Evolutionary conservation across 2,888 invertebrate species (phyloP).

Genomic region (Odontocerum albicorne): DNA sequence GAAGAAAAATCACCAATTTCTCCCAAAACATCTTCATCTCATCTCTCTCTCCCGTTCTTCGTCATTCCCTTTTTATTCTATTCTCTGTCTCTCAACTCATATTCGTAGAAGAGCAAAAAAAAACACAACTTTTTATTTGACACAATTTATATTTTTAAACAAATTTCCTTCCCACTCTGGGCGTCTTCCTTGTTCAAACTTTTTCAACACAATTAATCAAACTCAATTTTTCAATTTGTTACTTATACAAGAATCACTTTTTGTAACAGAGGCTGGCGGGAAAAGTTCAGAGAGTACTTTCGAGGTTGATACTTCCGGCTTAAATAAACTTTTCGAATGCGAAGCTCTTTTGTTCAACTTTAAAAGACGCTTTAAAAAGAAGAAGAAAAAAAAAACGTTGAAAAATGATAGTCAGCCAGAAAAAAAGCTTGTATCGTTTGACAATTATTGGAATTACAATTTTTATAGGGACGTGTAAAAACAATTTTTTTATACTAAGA

Average conservation of each 20-base stretch:
- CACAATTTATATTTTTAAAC: conserved; percentile 7
- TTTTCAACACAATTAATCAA: conserved; percentile 32
- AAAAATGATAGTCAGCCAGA: too few relatives aligned
- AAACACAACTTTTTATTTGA: conserved; percentile 18
- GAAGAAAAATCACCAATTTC: conserved; percentile 19
- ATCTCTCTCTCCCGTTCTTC: conserved; percentile 6
- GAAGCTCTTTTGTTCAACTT: conserved; percentile 11
- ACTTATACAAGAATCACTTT: conserved; percentile 11
- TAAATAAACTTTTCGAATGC: conserved; percentile 23
- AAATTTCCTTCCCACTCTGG: neutral
- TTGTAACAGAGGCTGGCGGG: neutral
- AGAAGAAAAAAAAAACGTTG: too few relatives aligned
- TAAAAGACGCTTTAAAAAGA: conserved; percentile 2
- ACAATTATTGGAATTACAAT: too few relatives aligned
- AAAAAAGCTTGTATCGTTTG: too few relatives aligned
- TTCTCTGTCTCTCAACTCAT: conserved; percentile 12
- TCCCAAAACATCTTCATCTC: conserved; percentile 18
- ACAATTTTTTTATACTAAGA: too few relatives aligned
- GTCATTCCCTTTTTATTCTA: conserved; percentile 23
- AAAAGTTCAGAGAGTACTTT: conserved; percentile 10
- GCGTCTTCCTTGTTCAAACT: conserved; percentile 17
- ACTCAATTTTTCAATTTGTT: conserved; percentile 34
- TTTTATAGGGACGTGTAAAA: too few relatives aligned
- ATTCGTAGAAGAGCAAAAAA: neutral
- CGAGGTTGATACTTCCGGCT: conserved; percentile 20